A percentile compares a stretch with the other conserved stretches of the same genome.
Conservation (phyloP, 2,888 invertebrate species). For the Lithophane leautieri region DNA sequence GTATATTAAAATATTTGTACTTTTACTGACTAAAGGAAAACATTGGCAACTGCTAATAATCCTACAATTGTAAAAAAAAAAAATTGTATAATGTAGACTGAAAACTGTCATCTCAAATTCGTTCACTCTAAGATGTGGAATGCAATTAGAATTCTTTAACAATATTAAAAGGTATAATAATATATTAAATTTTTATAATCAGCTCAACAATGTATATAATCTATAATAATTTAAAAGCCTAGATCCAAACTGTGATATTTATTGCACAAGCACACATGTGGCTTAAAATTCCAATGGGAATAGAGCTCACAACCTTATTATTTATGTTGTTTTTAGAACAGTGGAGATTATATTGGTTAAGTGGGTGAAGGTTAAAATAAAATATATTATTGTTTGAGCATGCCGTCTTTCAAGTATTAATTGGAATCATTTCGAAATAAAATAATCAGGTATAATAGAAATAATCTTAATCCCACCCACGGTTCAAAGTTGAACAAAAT, state of each 20-base stretch:
- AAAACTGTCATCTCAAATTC: slow-evolving; percentile 90
- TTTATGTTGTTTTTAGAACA: slow-evolving; percentile 83
- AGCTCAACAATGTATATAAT: slow-evolving; percentile 92
- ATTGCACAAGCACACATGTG: slow-evolving; percentile 91
- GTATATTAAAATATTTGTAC: slow-evolving; percentile 94
- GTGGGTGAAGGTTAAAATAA: slow-evolving; percentile 79
- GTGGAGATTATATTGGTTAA: slow-evolving; percentile 81
- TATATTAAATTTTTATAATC: slow-evolving; percentile 91
- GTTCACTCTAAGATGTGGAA: slow-evolving; percentile 91
- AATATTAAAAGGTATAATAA: slow-evolving; percentile 91
- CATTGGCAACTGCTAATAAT: slow-evolving; percentile 91
- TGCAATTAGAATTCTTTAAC: slow-evolving; percentile 91
- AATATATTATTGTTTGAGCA: slow-evolving; percentile 78
- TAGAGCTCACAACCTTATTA: slow-evolving; percentile 91
- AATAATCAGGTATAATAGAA: slow-evolving; percentile 58
- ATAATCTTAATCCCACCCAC: slow-evolving; percentile 79
- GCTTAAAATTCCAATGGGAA: slow-evolving; percentile 90
- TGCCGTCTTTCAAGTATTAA: slow-evolving; percentile 78
- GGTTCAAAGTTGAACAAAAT: slow-evolving; percentile 74
- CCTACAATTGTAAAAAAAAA: slow-evolving; percentile 89
- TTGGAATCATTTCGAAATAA: slow-evolving; percentile 77
- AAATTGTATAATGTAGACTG: slow-evolving; percentile 90
- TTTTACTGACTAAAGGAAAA: slow-evolving; percentile 95
- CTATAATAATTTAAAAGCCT: slow-evolving; percentile 91
- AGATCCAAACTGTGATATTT: slow-evolving; percentile 91